A percentile compares a stretch with the other conserved stretches of the same genome.
phyloP scores from a whole-genome alignment of 2,113 vertebrate species.

The Connochaetes taurinus region DNA sequence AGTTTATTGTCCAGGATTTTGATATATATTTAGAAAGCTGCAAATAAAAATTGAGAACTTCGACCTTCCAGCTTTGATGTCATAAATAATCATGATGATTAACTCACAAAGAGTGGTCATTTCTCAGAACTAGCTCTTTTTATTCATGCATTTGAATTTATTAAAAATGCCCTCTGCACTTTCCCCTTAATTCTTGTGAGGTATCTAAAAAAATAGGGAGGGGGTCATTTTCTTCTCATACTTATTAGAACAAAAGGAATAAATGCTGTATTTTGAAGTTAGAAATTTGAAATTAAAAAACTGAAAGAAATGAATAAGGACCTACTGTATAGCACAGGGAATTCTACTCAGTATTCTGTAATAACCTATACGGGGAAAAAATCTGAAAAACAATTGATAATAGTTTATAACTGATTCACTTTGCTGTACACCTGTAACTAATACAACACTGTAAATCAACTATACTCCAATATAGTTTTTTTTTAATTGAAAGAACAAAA shows the following conservation, averaged over 20 bases:
- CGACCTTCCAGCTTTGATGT: background rate
- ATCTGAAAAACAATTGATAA: background rate
- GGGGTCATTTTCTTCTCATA: background rate
- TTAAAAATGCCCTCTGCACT: background rate
- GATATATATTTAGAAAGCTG: conserved; percentile 4
- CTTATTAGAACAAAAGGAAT: background rate
- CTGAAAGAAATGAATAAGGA: background rate
- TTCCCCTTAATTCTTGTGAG: background rate
- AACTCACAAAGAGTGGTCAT: conserved; percentile 1
- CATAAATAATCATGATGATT: conserved; percentile 27
- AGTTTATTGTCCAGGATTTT: background rate
- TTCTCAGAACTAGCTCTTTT: conserved; percentile 8
- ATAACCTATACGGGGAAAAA: background rate
- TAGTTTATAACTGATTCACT: background rate
- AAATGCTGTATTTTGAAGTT: background rate
- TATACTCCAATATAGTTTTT: background rate
- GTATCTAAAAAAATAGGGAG: background rate
- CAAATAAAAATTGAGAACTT: background rate
- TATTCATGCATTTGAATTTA: background rate
- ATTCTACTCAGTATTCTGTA: background rate
- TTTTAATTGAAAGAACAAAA: background rate
- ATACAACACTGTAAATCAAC: background rate
- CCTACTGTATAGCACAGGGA: background rate
- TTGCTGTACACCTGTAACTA: background rate
- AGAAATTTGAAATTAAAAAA: background rate